These are phyloP conservation scores for Parthenolecanium corni DNA, from an alignment of 2,888 invertebrate genomes.

Conservation along the genomic window DNA sequence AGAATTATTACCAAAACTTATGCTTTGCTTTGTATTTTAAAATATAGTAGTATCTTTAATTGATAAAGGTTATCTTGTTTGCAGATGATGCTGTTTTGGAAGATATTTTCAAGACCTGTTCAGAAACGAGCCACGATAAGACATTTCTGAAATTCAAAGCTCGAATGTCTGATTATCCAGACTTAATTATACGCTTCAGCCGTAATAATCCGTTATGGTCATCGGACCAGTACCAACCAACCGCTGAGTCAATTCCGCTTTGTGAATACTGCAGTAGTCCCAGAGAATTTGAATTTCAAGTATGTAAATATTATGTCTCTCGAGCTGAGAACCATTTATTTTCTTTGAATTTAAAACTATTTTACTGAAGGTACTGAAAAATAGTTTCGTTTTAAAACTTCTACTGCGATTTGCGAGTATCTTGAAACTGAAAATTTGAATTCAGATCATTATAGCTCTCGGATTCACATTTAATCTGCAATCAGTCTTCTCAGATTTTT, in stretches of 20 bases:
- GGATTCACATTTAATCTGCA: too few relatives aligned
- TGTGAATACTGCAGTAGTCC: constrained; percentile 62
- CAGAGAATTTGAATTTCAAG: constrained; percentile 84
- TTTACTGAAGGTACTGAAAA: too few relatives aligned
- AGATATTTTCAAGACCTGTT: constrained; percentile 58
- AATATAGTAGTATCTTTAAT: too few relatives aligned
- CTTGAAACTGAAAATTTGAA: too few relatives aligned
- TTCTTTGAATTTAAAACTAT: neutral
- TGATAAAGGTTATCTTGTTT: too few relatives aligned
- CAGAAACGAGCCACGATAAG: constrained; percentile 52
- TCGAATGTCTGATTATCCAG: constrained; percentile 55
- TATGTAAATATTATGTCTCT: constrained; percentile 37
- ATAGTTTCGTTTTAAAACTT: too few relatives aligned
- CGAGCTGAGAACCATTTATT: neutral
- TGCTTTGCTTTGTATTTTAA: too few relatives aligned
- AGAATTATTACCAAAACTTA: too few relatives aligned
- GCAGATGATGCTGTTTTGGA: constrained; percentile 47
- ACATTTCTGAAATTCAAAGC: constrained; percentile 65
- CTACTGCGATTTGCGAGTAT: too few relatives aligned
- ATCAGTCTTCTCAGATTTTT: too few relatives aligned
- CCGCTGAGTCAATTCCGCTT: constrained; percentile 49
- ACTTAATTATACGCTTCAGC: constrained; percentile 62
- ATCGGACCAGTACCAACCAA: constrained; percentile 46
- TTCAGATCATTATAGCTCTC: too few relatives aligned
- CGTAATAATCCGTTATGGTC: constrained; percentile 72